phyloP scores from a whole-genome alignment of 2,113 vertebrate species.

The Cardinalis cardinalis region DNA sequence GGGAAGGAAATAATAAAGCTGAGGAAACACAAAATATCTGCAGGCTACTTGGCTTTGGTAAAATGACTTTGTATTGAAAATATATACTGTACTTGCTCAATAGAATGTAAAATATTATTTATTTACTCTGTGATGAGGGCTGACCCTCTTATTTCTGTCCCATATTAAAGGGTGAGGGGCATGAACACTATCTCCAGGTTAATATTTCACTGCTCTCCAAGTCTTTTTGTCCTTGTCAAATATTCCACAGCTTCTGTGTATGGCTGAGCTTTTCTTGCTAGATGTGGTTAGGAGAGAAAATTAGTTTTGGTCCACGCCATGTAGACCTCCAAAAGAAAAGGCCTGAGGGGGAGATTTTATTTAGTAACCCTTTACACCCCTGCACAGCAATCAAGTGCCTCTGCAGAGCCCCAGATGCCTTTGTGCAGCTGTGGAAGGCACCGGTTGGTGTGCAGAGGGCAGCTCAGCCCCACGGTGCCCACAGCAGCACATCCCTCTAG shows the following conservation, averaged over 20 bases:
- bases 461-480: background rate
- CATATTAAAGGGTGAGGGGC: background rate
- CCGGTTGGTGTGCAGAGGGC: background rate
- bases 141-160: constrained; percentile 21
- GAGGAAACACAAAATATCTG: background rate
- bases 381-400: background rate
- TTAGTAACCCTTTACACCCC: background rate
- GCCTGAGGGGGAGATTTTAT: constrained; percentile 16
- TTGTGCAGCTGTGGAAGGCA: background rate
- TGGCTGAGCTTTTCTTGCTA: background rate
- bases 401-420: background rate
- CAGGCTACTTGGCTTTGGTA: constrained; percentile 6
- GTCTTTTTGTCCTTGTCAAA: constrained; percentile 32
- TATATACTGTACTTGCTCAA: background rate
- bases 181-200: background rate
- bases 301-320: background rate
- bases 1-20: constrained; percentile 4
- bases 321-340: constrained; percentile 27
- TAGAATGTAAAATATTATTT: constrained; percentile 23
- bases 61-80: background rate
- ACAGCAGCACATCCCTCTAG: background rate
- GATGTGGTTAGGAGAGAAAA: constrained; percentile 20
- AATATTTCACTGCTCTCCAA: constrained; percentile 11
- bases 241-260: background rate
- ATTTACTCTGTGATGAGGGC: constrained; percentile 5